Conservation (phyloP, 2,888 invertebrate species). For the Adelognathus sp. region DNA sequence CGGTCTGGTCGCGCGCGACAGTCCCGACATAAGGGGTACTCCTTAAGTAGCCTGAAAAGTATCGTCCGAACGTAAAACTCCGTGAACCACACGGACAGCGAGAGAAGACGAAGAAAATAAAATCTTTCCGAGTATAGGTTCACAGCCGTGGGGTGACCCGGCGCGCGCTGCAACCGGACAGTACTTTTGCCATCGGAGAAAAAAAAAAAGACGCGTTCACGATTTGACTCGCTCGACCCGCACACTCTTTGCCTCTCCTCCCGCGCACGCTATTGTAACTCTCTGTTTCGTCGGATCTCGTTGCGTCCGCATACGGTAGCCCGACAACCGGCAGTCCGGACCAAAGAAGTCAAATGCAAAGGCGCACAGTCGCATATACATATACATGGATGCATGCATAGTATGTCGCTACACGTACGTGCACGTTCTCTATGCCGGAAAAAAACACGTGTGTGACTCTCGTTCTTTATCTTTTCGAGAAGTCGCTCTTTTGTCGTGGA, state of each 20-base stretch:
- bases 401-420: constrained; percentile 42
- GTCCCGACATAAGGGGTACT: constrained; percentile 66
- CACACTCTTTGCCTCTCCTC: constrained; percentile 48
- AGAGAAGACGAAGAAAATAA: neutral
- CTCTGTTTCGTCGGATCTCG: constrained; percentile 52
- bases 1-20: constrained; percentile 75
- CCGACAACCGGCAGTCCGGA: constrained; percentile 12
- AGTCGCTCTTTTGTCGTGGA: constrained; percentile 35
- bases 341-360: constrained; percentile 52
- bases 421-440: neutral
- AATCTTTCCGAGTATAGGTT: constrained; percentile 2
- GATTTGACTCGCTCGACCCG: constrained; percentile 74
- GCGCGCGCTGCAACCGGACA: constrained; percentile 42
- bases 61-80: constrained; percentile 59
- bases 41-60: constrained; percentile 70
- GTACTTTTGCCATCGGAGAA: constrained; percentile 65
- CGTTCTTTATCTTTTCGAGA: constrained; percentile 17
- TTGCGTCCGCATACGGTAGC: constrained; percentile 48
- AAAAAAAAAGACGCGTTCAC: constrained; percentile 49
- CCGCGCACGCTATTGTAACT: constrained; percentile 57
- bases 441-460: constrained; percentile 28
- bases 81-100: neutral
- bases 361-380: constrained; percentile 13
- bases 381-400: too few relatives aligned
- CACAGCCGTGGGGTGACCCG: too few relatives aligned